Base-by-base conservation (phyloP, 2,113 vertebrate species). In the Poeciliopsis occidentalis region DNA sequence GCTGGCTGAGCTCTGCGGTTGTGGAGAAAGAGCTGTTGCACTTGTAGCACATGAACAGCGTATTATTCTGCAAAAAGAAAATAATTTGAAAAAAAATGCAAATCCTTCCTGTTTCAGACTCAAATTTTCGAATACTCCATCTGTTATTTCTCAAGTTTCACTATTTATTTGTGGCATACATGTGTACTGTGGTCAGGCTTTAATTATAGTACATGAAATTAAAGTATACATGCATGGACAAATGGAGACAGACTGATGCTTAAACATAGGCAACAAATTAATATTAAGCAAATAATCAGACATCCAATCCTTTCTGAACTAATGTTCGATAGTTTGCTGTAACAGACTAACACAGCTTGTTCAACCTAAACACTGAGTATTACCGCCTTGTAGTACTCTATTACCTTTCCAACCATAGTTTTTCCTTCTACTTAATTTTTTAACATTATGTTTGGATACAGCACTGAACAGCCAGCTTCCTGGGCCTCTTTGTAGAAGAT, bases 1-100 rank as follows among this genome's bases (percentile, higher is more conserved):
- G 95, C 67, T 88, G 78, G 8, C 84, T 94, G 31, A 95, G 93
- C 77, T 93, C 91, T 29, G 92, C 92, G 0, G 95, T 93, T 17
- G 89, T 92, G 1, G 79, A 69, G 73, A 94, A 95, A 44, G 73
- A 83, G 74, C 89, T 93, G 44, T 95, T 93, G 80, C 95, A 95
- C 73, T 93, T 93, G 29, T 94, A 95, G 71, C 95, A 95, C 29
- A 89, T 93, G 76, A 95, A 95, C 26, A 94, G 69, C 11, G 92
- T 94, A 76, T 95, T 83, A 26, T 73, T 88, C 92, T 94, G 83
- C 31, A 76, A 54, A 82, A 84, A 8, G 27, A 67, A 44, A 70
- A 54, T 64, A 12, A 1, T 1, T 32, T 29, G 4, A 15, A 41
- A 15, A n/a, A 41, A 41, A 39, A 41, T 41, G 12, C 12, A 41